Conservation (phyloP, 2,113 vertebrate species). For the Cranoglanis bouderius region DNA sequence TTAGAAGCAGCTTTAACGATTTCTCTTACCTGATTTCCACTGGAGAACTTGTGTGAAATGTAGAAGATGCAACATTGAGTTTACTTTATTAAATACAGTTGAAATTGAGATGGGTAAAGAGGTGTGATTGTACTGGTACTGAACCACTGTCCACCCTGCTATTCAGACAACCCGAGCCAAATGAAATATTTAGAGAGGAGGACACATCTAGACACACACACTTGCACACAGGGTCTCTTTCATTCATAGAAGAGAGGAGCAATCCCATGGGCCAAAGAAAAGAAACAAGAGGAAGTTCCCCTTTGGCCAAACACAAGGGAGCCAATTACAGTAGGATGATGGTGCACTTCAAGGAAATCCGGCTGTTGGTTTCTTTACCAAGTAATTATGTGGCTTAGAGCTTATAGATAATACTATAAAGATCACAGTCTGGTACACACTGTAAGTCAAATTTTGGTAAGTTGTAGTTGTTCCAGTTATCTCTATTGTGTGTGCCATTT, state of each 20-base stretch:
- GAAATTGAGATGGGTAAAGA: background rate
- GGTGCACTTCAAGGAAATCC: slow-evolving; percentile 14
- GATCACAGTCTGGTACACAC: slow-evolving; percentile 28
- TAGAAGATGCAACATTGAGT: background rate
- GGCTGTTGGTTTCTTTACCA: slow-evolving; percentile 53
- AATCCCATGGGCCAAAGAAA: slow-evolving; percentile 56
- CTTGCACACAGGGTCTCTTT: slow-evolving; percentile 32
- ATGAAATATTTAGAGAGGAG: slow-evolving; percentile 21
- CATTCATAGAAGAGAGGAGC: slow-evolving; percentile 46
- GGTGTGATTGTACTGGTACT: slow-evolving; percentile 52
- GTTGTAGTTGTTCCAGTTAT: slow-evolving; percentile 1
- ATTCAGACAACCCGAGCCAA: slow-evolving; percentile 28
- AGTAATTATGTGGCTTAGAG: slow-evolving; percentile 61
- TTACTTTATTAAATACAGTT: background rate
- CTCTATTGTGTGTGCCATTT: slow-evolving; percentile 31
- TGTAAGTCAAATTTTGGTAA: slow-evolving; percentile 12
- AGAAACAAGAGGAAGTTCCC: slow-evolving; percentile 61
- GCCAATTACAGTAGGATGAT: slow-evolving; percentile 60
- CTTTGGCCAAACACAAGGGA: slow-evolving; percentile 63
- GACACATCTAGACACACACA: slow-evolving; percentile 20
- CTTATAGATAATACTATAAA: slow-evolving; percentile 59
- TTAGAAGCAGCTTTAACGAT: background rate
- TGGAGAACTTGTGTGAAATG: background rate
- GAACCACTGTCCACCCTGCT: slow-evolving; percentile 44
- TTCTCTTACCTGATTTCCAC: background rate